Conservation (phyloP, 2,113 vertebrate species). For the Eulemur rufifrons region DNA sequence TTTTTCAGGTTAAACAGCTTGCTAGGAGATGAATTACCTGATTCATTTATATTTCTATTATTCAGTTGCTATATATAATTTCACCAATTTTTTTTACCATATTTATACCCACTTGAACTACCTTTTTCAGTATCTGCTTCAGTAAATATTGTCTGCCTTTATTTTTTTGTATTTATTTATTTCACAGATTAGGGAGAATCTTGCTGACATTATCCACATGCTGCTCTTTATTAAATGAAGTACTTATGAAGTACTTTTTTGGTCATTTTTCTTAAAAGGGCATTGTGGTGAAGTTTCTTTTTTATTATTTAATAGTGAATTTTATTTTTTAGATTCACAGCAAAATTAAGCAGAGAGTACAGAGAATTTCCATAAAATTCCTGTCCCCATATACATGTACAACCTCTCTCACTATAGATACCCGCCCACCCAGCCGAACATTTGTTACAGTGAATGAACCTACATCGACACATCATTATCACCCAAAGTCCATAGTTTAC, state of each 20-base stretch:
- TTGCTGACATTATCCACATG: background rate
- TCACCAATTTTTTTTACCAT: background rate
- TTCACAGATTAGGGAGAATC: background rate
- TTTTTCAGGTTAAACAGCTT: background rate
- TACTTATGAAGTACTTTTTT: background rate
- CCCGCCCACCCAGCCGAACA: rapidly evolving
- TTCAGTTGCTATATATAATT: background rate
- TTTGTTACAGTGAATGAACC: background rate
- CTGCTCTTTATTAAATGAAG: background rate
- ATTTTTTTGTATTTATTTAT: background rate
- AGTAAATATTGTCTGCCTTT: background rate
- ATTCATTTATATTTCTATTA: background rate
- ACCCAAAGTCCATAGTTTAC: background rate
- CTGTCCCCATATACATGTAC: rapidly evolving
- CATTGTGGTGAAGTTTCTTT: background rate
- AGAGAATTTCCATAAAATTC: background rate
- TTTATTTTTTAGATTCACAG: background rate
- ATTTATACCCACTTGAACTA: background rate
- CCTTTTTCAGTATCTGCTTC: background rate
- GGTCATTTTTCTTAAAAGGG: background rate
- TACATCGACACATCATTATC: background rate
- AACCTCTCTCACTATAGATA: rapidly evolving
- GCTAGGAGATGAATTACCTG: background rate
- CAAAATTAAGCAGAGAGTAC: background rate
- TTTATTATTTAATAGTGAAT: background rate